A percentile compares a stretch with the other conserved stretches of the same genome.
phyloP scores from a whole-genome alignment of 1,140 invertebrate species.

The Choristoneura fumiferana region DNA sequence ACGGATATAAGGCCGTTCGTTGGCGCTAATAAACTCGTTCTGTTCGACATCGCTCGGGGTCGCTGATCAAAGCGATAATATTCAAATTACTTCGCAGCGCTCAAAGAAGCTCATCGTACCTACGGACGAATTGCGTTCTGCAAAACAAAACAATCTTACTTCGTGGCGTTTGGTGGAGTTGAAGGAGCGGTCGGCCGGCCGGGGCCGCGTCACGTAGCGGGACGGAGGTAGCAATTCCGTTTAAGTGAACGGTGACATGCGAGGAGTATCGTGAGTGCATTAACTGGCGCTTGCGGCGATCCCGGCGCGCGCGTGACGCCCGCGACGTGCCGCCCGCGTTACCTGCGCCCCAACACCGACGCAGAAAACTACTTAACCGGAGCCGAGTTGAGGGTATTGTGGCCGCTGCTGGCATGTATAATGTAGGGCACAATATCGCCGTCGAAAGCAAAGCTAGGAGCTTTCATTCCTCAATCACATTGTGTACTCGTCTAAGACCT shows the following conservation, averaged over 20 bases:
- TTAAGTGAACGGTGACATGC: background rate
- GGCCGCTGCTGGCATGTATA: too few species aligned
- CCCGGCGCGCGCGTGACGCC: background rate
- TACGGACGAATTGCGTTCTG: constrained; percentile 6
- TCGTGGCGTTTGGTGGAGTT: too few species aligned
- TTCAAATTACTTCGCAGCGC: constrained; percentile 5
- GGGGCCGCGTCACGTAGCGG: background rate
- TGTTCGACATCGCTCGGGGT: constrained; percentile 9
- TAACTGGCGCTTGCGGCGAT: background rate
- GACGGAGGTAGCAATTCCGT: background rate
- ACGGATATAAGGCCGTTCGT: too few species aligned
- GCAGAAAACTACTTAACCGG: too few species aligned
- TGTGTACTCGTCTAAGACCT: too few species aligned
- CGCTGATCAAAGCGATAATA: constrained; percentile 12
- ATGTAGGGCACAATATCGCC: too few species aligned
- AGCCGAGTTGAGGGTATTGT: too few species aligned
- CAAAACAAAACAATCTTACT: constrained; percentile 8
- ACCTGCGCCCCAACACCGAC: too few species aligned
- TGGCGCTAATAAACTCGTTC: constrained; percentile 7
- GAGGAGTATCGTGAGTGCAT: background rate
- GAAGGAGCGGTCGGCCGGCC: too few species aligned
- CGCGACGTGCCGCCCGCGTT: too few species aligned
- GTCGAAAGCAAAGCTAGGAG: too few species aligned
- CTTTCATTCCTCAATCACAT: too few species aligned
- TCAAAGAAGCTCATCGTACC: constrained; percentile 15